Evolutionary conservation across 1,140 invertebrate genomes (phyloP).

Genomic region (Hormaphis cornu): DNA sequence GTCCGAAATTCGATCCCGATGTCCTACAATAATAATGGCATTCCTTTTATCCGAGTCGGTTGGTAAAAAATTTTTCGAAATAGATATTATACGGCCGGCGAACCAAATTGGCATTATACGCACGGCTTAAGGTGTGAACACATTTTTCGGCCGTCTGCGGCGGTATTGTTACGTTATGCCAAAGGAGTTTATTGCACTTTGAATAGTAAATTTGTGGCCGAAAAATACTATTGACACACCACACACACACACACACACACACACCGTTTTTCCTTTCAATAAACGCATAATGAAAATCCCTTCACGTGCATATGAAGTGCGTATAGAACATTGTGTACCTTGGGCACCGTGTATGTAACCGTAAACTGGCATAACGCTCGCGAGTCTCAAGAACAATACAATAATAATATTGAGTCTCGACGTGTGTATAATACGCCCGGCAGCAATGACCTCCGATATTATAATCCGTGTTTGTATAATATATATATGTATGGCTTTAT

Average conservation of each 20-base stretch:
- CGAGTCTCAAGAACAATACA: constrained; percentile 15
- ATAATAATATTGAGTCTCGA: no score
- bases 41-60: neutral
- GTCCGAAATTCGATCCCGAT: neutral
- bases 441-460: constrained; percentile 5
- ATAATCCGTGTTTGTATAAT: neutral
- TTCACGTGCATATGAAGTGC: neutral
- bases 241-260: neutral
- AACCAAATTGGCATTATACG: constrained; percentile 7
- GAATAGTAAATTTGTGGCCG: constrained; percentile 2
- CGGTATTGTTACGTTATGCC: neutral
- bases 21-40: constrained; percentile 6
- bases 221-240: neutral
- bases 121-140: neutral
- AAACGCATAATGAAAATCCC: neutral
- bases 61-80: neutral
- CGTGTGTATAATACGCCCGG: neutral
- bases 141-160: neutral
- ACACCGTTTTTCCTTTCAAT: constrained; percentile 8
- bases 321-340: no score
- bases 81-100: constrained; percentile 8
- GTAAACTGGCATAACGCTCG: neutral
- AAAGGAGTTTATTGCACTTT: constrained; percentile 27
- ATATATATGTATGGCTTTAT: neutral
- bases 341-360: no score